A percentile compares a stretch with the other conserved stretches of the same genome.
Conservation (phyloP, 2,888 invertebrate genomes). For the Mimumesa dahlbomi region DNA sequence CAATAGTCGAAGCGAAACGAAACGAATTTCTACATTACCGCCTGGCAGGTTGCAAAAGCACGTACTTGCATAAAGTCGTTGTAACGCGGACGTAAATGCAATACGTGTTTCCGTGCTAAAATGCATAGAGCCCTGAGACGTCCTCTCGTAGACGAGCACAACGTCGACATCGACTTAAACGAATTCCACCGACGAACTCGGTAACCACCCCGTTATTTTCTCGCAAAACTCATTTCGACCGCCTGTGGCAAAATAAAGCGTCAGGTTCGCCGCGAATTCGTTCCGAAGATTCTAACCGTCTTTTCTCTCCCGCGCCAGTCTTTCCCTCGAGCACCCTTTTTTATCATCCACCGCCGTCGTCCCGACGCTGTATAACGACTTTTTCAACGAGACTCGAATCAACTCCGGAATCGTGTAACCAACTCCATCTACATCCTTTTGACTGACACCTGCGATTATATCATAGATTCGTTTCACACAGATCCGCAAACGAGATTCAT, state of each 20-base stretch:
- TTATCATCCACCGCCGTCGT: no score
- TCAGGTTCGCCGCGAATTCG: neutral
- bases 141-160: slow-evolving; percentile 17
- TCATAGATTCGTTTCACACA: no score
- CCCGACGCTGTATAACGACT: no score
- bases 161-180: slow-evolving; percentile 39
- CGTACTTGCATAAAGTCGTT: slow-evolving; percentile 61
- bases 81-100: slow-evolving; percentile 61
- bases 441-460: no score
- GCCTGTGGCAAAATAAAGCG: slow-evolving; percentile 5
- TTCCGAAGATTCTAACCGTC: neutral
- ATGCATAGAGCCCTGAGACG: slow-evolving; percentile 35
- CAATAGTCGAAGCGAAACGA: neutral
- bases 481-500: no score
- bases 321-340: no score
- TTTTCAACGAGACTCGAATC: no score
- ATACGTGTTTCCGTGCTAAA: slow-evolving; percentile 59
- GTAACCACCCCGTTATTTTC: slow-evolving; percentile 23
- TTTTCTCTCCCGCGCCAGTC: neutral
- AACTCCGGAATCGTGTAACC: no score
- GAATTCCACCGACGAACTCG: slow-evolving; percentile 42
- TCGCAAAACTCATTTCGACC: slow-evolving; percentile 29
- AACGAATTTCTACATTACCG: slow-evolving; percentile 34
- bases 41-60: slow-evolving; percentile 30
- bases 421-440: no score